Evolutionary conservation across 1,140 invertebrate species (phyloP), one percentile per base, ranked within the genome.

Genomic region (Gryllus bimaculatus): DNA sequence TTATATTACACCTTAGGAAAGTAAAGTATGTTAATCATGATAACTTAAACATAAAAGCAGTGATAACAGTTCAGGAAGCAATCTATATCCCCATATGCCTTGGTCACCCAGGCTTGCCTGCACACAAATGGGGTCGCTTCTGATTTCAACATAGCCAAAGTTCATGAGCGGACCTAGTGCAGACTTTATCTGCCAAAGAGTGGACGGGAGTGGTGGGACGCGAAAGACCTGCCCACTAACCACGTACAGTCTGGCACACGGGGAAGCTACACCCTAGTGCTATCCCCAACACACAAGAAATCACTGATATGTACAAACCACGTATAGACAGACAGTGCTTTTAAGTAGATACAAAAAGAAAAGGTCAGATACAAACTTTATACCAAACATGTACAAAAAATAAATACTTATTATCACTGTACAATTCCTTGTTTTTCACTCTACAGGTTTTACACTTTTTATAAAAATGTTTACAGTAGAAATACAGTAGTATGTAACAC

Each of bases 321-420:
- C 54, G 18, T 66, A 66, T 66, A 66, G 54, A 66, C 54, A 66
- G 54, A 39, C 26, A 39, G 26, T 39, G 26, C 26, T 18, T 66
- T 66, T 66, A 66, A 66, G 54, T 66, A 66, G 54, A 66, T 66
- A 66, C 54, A 66, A 66, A 66, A 66, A 66, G 54, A 66, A 66
- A 66, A 66, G 54, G 54, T 66, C 54, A 66, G 54, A 66, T 66
- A 66, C 54, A 66, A 66, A 66, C 54, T 66, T 66, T 66, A 66
- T 66, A 66, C 54, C 54, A 66, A 66, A 66, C 54, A 66, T 66
- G 54, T 66, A 66, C 54, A 66, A 66, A 66, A 66, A 66, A 66
- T 66, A 66, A 66, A 66, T 66, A 66, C 54, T 66, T 66, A 39
- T 39, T 39, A 66, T 66, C 54, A 66, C 54, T 66, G 54, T 66